Evolutionary conservation across 2,888 invertebrate species (phyloP).

Genomic region (Microctonus brassicae): DNA sequence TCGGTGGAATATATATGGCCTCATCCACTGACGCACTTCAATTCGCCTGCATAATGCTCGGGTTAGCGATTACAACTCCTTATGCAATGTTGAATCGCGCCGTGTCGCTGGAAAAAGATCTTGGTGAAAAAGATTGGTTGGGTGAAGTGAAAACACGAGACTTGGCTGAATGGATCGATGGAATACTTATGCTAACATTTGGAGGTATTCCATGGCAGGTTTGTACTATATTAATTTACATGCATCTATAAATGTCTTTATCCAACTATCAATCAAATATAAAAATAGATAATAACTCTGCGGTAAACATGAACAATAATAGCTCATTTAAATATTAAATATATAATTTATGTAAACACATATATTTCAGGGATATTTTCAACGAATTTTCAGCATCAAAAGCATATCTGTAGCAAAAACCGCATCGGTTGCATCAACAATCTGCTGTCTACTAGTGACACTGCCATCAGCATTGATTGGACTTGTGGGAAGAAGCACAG

Average conservation of each 20-base stretch:
- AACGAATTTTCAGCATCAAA: conserved; percentile 78
- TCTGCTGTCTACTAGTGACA: conserved; percentile 77
- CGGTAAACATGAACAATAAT: too few relatives aligned
- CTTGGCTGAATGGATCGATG: conserved; percentile 73
- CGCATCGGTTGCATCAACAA: conserved; percentile 76
- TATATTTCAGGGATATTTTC: conserved; percentile 74
- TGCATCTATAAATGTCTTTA: neutral
- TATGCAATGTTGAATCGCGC: conserved; percentile 75
- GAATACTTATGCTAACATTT: conserved; percentile 74
- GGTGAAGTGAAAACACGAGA: conserved; percentile 71
- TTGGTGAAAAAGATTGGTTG: conserved; percentile 72
- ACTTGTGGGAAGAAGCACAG: conserved; percentile 74
- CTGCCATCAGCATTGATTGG: conserved; percentile 78
- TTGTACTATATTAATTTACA: too few relatives aligned
- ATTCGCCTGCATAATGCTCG: conserved; percentile 77
- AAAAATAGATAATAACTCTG: neutral
- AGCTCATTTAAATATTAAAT: neutral
- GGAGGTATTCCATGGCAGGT: conserved; percentile 82
- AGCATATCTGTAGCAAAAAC: conserved; percentile 75
- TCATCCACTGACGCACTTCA: conserved; percentile 82
- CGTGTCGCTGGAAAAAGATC: conserved; percentile 66
- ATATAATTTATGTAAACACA: neutral
- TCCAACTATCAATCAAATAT: too few relatives aligned
- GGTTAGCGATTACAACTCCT: conserved; percentile 77
- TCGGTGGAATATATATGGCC: conserved; percentile 79